Percentiles rank a stretch among this genome's conserved stretches.
Evolutionary conservation across 2,113 vertebrate species (phyloP).

Genomic region (Periophthalmus modestus): DNA sequence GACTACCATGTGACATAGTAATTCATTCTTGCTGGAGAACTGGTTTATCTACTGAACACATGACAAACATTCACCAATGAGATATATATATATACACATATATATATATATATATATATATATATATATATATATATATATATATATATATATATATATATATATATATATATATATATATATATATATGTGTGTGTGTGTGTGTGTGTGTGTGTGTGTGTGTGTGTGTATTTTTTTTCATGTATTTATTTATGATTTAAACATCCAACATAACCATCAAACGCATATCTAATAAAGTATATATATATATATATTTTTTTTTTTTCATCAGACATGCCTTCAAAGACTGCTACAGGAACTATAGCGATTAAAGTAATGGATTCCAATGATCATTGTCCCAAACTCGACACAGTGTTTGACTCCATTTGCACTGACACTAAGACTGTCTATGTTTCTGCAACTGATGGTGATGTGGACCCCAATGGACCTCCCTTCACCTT

Average conservation of each 20-base stretch:
- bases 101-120: too few relatives aligned
- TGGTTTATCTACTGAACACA: too few relatives aligned
- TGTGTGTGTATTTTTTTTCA: too few relatives aligned
- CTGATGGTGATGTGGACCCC: conserved; percentile 45
- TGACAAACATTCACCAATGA: too few relatives aligned
- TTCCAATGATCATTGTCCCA: conserved; percentile 82
- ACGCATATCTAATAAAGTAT: neutral
- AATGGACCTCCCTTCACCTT: conserved; percentile 83
- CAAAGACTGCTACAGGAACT: conserved; percentile 85
- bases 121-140: too few relatives aligned
- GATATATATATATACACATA: too few relatives aligned
- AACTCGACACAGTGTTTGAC: conserved; percentile 62
- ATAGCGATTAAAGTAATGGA: conserved; percentile 82
- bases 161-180: too few relatives aligned
- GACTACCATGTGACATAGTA: neutral
- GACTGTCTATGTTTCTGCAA: conserved; percentile 75
- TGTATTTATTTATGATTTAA: too few relatives aligned
- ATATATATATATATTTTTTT: too few relatives aligned
- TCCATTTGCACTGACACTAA: conserved; percentile 75
- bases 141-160: too few relatives aligned
- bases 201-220: too few relatives aligned
- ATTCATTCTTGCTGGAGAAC: neutral
- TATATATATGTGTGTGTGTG: too few relatives aligned
- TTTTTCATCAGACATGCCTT: conserved; percentile 76
- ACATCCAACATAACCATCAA: neutral